Percentiles rank a stretch among this genome's conserved stretches.
These are phyloP conservation scores for Drosophila siamana DNA, from an alignment of 2,888 invertebrate genomes.

Conservation along the genomic window DNA sequence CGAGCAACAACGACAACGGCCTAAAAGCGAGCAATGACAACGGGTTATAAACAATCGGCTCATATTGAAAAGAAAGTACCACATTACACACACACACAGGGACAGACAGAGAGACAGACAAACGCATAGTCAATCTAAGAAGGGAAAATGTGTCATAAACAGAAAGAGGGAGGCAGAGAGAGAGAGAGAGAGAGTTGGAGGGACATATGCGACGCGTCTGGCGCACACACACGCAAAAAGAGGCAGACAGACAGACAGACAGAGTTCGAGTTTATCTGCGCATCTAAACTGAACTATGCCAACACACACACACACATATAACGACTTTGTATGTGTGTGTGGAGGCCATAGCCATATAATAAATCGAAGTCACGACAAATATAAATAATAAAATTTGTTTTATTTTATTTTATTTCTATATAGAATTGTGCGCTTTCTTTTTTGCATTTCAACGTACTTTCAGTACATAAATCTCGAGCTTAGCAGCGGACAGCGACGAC, in stretches of 20 bases:
- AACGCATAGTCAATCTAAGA: conserved; percentile 24
- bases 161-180: neutral
- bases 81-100: conserved; percentile 31
- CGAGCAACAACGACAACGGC: conserved; percentile 8
- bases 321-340: conserved; percentile 18
- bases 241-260: conserved; percentile 1
- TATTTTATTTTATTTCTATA: conserved; percentile 66
- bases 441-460: conserved; percentile 77
- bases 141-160: conserved; percentile 51
- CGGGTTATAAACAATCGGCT: conserved; percentile 60
- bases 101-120: conserved; percentile 16
- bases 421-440: conserved; percentile 33
- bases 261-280: conserved; percentile 53
- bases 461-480: conserved; percentile 77
- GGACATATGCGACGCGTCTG: conserved; percentile 70
- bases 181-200: conserved; percentile 1
- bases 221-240: conserved; percentile 15
- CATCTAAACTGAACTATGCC: conserved; percentile 58
- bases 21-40: conserved; percentile 40
- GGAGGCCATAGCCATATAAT: conserved; percentile 58
- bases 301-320: conserved; percentile 18
- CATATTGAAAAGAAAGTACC: conserved; percentile 62
- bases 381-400: conserved; percentile 74
- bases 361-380: conserved; percentile 80
- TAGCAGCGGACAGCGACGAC: conserved; percentile 62